These are phyloP conservation scores for Lontra canadensis DNA, from an alignment of 2,113 vertebrate genomes.

Conservation along the genomic window DNA sequence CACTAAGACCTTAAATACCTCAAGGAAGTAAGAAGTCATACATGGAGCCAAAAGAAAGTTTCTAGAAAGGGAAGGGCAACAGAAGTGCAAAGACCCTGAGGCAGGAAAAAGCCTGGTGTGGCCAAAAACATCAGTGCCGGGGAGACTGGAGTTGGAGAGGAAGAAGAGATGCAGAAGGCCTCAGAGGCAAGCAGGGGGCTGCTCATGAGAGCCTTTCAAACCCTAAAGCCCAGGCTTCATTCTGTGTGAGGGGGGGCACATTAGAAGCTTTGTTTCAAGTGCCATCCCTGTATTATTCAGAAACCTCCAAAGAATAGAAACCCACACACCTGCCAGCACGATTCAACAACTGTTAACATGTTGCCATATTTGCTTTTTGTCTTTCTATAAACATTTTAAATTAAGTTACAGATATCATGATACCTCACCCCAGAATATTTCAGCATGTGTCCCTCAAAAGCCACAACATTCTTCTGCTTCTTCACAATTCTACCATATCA, in stretches of 20 bases:
- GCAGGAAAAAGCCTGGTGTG: not conserved
- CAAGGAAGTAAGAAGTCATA: not conserved
- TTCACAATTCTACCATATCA: not conserved
- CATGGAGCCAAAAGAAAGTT: not conserved
- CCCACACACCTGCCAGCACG: not conserved
- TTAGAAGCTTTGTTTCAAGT: not conserved
- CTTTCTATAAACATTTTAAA: not conserved
- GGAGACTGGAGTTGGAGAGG: fast-evolving
- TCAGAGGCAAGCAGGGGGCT: not conserved
- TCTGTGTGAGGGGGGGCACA: not conserved
- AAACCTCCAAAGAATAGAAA: not conserved
- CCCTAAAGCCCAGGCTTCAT: not conserved
- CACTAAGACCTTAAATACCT: not conserved
- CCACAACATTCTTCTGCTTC: not conserved
- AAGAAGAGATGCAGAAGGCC: not conserved
- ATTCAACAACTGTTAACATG: not conserved
- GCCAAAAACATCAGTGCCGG: not conserved
- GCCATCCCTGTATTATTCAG: not conserved
- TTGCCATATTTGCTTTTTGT: not conserved
- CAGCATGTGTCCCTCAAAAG: not conserved
- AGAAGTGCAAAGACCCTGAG: too few relatives aligned
- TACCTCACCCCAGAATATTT: not conserved
- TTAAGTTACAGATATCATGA: not conserved
- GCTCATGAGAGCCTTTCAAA: fast-evolving
- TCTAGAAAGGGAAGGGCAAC: not conserved